Evolutionary conservation across 2,113 vertebrate species (phyloP).

Genomic region (Herpailurus yagouaroundi): DNA sequence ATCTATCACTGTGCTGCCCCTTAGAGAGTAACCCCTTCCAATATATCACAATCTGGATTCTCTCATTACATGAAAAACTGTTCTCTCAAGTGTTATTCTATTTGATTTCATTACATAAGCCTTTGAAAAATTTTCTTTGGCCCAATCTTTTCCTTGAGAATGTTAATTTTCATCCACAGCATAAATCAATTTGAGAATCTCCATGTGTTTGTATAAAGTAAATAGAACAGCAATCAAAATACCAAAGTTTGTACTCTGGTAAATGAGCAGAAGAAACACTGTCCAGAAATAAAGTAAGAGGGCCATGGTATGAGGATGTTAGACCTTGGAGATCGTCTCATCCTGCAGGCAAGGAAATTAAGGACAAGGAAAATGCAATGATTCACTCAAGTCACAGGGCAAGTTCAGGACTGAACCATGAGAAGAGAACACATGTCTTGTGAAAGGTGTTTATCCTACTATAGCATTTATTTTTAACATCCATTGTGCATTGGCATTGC

Average conservation of each 20-base stretch:
- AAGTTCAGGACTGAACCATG: constrained; percentile 13
- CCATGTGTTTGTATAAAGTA: constrained; percentile 58
- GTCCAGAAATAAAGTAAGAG: constrained; percentile 54
- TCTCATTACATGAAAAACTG: constrained; percentile 47
- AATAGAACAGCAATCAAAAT: constrained; percentile 63
- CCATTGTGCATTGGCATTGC: not conserved
- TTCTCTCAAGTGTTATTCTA: constrained; percentile 69
- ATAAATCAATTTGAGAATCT: constrained; percentile 74
- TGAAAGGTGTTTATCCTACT: constrained; percentile 38
- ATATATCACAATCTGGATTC: constrained; percentile 40
- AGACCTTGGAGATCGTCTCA: constrained; percentile 27
- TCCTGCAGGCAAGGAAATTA: constrained; percentile 36
- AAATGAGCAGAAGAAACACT: constrained; percentile 62
- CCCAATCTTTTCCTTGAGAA: constrained; percentile 61
- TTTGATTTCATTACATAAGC: constrained; percentile 64
- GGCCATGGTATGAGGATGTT: constrained; percentile 35
- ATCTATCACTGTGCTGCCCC: constrained; percentile 53
- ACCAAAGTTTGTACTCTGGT: constrained; percentile 66
- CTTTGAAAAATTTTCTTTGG: constrained; percentile 56
- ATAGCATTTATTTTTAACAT: constrained; percentile 15
- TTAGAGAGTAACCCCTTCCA: constrained; percentile 54
- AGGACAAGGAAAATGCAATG: constrained; percentile 42
- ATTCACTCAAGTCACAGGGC: not conserved
- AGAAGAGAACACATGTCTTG: constrained; percentile 1
- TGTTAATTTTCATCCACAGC: constrained; percentile 30